Conservation (phyloP, 2,113 vertebrate species). For the Hirundichthys speculiger region DNA sequence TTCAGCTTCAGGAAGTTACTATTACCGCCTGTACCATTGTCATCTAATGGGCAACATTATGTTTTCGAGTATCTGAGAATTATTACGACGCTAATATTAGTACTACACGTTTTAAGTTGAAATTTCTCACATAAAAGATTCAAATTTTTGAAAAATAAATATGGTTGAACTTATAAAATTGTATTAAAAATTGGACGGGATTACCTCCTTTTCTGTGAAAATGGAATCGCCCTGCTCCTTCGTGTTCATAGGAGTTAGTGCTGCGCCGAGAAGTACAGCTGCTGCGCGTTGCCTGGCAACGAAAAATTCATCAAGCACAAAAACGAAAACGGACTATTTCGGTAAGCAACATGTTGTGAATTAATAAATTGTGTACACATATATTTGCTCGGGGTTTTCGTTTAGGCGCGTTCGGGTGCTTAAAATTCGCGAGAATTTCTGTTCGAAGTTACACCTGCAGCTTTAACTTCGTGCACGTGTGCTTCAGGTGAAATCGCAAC, state of each 20-base stretch:
- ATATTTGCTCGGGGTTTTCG: background rate
- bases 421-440: background rate
- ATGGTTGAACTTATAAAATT: too few relatives aligned
- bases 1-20: constrained; percentile 70
- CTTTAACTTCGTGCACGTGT: constrained; percentile 9
- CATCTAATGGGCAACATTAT: background rate
- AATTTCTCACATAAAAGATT: rapidly evolving
- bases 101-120: rapidly evolving
- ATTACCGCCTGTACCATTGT: constrained; percentile 60
- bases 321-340: background rate
- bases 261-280: constrained; percentile 45
- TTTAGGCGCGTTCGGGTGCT: background rate
- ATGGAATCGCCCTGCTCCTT: constrained; percentile 41
- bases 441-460: background rate
- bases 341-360: constrained; percentile 18
- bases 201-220: background rate
- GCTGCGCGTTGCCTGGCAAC: constrained; percentile 70
- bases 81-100: rapidly evolving
- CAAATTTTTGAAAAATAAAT: rapidly evolving
- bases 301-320: background rate
- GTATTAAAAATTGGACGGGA: background rate
- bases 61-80: background rate
- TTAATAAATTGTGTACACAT: background rate
- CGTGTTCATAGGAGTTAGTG: constrained; percentile 23
- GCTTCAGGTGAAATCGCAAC: constrained; percentile 14